Conservation (phyloP, 1,140 invertebrate species). For the Belonocnema kinseyi region DNA sequence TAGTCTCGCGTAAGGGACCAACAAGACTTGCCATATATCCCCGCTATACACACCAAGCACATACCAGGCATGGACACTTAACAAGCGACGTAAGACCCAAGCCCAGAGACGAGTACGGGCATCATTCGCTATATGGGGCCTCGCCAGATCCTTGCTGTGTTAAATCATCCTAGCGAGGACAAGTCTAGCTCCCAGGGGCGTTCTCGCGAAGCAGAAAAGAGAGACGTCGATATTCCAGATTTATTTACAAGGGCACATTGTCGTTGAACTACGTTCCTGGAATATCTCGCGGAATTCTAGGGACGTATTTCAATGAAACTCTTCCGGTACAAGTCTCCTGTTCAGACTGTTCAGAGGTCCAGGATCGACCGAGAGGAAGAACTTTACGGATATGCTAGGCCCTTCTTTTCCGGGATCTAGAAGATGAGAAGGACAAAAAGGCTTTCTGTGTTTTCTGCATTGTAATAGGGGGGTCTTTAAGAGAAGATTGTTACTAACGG, state of each 20-base stretch:
- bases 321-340: conserved; percentile 31
- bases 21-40: conserved; percentile 59
- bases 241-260: conserved; percentile 26
- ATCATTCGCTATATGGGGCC: conserved; percentile 44
- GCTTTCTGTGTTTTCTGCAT: conserved; percentile 29
- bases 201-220: conserved; percentile 20
- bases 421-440: conserved; percentile 23
- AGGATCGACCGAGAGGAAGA: conserved; percentile 1
- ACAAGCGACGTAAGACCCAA: conserved; percentile 54
- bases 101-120: conserved; percentile 45
- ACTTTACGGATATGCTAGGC: conserved; percentile 4
- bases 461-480: background rate
- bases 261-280: conserved; percentile 20
- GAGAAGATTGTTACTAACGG: conserved; percentile 2
- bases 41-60: conserved; percentile 53
- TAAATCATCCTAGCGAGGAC: conserved; percentile 55
- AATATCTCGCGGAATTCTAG: conserved; percentile 29
- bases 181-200: conserved; percentile 35
- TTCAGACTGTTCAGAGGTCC: conserved; percentile 5
- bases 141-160: conserved; percentile 42
- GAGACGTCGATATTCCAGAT: conserved; percentile 27
- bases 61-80: conserved; percentile 65
- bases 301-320: conserved; percentile 17
- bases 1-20: conserved; percentile 43
- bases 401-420: conserved; percentile 15